phyloP scores from a whole-genome alignment of 2,888 invertebrate genomes.

The Mamestra brassicae region DNA sequence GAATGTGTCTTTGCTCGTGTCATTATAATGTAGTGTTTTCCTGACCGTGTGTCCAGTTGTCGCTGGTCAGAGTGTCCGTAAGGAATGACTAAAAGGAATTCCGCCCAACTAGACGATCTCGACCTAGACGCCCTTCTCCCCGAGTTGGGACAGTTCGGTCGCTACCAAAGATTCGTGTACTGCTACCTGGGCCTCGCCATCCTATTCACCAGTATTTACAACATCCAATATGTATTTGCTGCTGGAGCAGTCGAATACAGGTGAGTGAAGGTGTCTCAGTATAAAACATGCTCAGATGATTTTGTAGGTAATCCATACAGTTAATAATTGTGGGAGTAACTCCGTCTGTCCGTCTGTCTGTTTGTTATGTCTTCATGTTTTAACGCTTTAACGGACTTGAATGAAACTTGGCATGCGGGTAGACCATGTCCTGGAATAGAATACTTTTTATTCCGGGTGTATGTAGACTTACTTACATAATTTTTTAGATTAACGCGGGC shows the following conservation, averaged over 20 bases:
- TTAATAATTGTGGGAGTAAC: not conserved
- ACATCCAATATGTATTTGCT: conserved; percentile 88
- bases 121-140: conserved; percentile 81
- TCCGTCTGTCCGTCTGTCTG: too few species aligned
- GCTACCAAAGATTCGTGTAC: conserved; percentile 85
- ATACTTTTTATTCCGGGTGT: too few species aligned
- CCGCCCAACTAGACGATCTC: not conserved
- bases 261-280: conserved; percentile 71
- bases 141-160: conserved; percentile 85
- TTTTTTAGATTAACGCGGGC: too few species aligned
- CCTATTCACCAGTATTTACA: conserved; percentile 85
- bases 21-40: not conserved
- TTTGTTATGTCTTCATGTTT: too few species aligned
- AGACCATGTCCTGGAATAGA: too few species aligned
- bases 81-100: not conserved
- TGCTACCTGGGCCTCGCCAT: conserved; percentile 84
- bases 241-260: conserved; percentile 87
- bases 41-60: too few species aligned
- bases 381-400: too few species aligned
- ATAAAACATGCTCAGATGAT: too few species aligned
- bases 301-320: too few species aligned
- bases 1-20: not conserved
- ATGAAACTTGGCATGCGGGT: too few species aligned
- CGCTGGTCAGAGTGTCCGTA: not conserved
- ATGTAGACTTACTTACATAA: too few species aligned